Base-by-base conservation (phyloP, 2,888 invertebrate genomes). In the Callyntrura sp. region DNA sequence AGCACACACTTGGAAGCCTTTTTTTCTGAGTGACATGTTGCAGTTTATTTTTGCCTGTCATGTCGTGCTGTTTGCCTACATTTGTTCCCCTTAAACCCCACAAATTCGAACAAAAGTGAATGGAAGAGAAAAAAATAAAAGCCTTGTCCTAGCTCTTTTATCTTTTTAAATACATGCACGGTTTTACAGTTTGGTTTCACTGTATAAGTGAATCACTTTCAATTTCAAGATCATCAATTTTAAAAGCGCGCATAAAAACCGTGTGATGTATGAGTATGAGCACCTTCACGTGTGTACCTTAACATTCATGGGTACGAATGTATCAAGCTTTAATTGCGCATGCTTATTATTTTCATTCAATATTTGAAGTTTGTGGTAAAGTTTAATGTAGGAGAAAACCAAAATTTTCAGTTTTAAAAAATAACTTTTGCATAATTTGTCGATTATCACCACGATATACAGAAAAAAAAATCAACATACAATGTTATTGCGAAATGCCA, bases 141-240 rank as follows among this genome's bases (percentile, higher is more conserved):
- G 12, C 78, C 78, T 79, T 82, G 65, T 82, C 28, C 25, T 55
- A n/a, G 28, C 78, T 43, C 55, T 14, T 55, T 55, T 55, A 78
- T n/a, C 12, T 48, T 12, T 17, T 17, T 55, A 17, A 35, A 81
- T 4, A 43, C 17, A 82, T 23, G 62, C 82, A 62, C 45, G 45
- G 60, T 45, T 82, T 62, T 11, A 55, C 51, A 51, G 20, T 48
- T 83, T 83, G 65, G 48, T 68, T 35, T 9, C 17, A 17, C 8
- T 57, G 78, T 57, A 57, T 79, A 57, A 55, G 78, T 79, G 17
- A 79, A 79, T 23, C 57, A 81, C 87, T 87, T 87, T 87, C 87
- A 81, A 60, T 70, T 87, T 87, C 87, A 87, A 87, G 81, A 87
- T 82, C 87, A 73, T 62, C 23, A 65, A 35, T 48, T 73, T 4